Evolutionary conservation across 2,888 invertebrate genomes (phyloP).

Genomic region (Pollenia angustigena): DNA sequence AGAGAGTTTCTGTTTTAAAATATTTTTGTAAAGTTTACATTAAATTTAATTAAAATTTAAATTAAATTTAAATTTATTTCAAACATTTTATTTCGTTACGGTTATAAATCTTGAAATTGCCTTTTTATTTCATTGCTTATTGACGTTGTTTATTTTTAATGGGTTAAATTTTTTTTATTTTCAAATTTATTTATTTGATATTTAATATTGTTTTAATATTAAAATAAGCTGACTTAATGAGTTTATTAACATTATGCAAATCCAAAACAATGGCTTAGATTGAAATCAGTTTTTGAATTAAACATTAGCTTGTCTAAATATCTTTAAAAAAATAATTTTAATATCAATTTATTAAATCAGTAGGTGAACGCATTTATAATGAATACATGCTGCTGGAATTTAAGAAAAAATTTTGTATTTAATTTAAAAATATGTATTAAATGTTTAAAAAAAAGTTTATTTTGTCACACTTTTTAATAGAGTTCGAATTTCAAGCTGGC

Average conservation of each 20-base stretch:
- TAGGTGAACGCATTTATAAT: conserved; percentile 1
- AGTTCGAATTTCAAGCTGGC: too few species aligned
- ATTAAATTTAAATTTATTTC: not conserved
- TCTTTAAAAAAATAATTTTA: not conserved
- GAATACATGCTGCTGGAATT: conserved; percentile 4
- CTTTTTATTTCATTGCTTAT: conserved; percentile 76
- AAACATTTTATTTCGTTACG: not conserved
- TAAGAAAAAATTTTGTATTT: not conserved
- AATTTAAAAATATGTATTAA: not conserved
- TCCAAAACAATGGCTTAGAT: conserved; percentile 18
- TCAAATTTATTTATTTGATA: conserved; percentile 5
- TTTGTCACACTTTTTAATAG: not conserved
- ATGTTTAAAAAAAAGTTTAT: not conserved
- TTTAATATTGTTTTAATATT: conserved; percentile 29
- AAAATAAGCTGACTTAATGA: conserved; percentile 36
- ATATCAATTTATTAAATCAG: not conserved
- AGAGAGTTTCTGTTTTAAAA: not conserved
- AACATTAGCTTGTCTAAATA: not conserved
- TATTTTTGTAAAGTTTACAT: too few species aligned
- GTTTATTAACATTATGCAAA: conserved; percentile 37
- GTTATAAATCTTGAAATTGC: not conserved
- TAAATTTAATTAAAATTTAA: too few species aligned
- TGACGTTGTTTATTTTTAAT: conserved; percentile 73
- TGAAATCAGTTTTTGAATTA: conserved; percentile 6
- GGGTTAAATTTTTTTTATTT: not conserved